Evolutionary conservation across 2,888 invertebrate species (phyloP), one percentile per base, ranked within the genome.

Genomic region (Ennomos fuscantarius): DNA sequence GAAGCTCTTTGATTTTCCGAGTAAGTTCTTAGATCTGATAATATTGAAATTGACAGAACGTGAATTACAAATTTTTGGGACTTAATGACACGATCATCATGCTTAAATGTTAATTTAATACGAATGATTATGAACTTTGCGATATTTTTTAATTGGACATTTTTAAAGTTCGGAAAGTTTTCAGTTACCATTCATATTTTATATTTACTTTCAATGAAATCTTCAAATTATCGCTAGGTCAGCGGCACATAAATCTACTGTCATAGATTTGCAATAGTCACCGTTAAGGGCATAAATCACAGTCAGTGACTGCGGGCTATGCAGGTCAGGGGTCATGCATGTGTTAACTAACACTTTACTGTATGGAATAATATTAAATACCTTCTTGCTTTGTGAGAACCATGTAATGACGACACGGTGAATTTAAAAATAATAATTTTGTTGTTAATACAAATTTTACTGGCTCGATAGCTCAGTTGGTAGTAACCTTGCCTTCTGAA

Each of bases 271-370:
- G 51, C 47, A 56, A 52, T 37, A 44, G 48, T 44, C 34, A 44
- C 52, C 33, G 43, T 40, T 52, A 52, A 36, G 32, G 34, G 67
- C 67, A 83, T 82, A 76, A 74, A 79, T 84, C 82, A 81, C 73
- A 66, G 75, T 76, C 82, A 79, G 76, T 72, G 69, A 61, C 60
- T 68, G 63, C 64, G 71, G 78, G 79, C 73, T 24, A 24, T 24
- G 24, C 77, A 77, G 71, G 31, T 31, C 24, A 37, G 40, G 68
- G 75, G 74, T 74, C 54, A 59, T 48, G 49, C 54, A 54, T 48
- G 49, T 42, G 70, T 74, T 81, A 83, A 83, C 80, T 81, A 82
- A 82, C 76, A 65, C 76, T 73, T 76, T 42, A 72, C 49, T 59
- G 65, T 60, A 60, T 67, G 65, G 69, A 66, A 68, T 69, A 74